Conservation (phyloP, 2,113 vertebrate species). For the Chaetorhynchus papuensis region DNA sequence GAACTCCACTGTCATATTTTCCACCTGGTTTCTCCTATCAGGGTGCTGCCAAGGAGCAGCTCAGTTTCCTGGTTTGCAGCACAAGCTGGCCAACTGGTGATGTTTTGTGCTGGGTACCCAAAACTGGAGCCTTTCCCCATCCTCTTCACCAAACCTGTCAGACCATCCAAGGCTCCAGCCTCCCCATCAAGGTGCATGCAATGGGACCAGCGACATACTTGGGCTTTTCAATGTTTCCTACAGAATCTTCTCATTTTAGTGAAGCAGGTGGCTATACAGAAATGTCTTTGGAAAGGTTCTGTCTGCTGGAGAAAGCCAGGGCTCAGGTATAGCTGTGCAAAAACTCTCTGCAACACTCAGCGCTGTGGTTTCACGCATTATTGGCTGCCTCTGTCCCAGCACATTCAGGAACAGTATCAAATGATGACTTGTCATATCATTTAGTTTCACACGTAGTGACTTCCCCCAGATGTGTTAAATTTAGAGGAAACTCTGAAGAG, state of each 20-base stretch:
- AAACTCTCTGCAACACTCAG: slow-evolving; percentile 24
- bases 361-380: slow-evolving; percentile 62
- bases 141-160: background rate
- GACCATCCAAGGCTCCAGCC: background rate
- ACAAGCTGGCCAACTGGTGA: fast-evolving
- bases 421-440: background rate
- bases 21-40: background rate
- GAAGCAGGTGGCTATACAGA: slow-evolving; percentile 18
- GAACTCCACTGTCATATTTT: background rate
- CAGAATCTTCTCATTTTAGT: slow-evolving; percentile 34
- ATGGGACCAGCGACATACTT: background rate
- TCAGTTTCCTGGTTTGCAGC: background rate
- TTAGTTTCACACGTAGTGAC: background rate
- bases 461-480: background rate
- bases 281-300: slow-evolving; percentile 34
- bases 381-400: background rate
- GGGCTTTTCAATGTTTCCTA: slow-evolving; percentile 24
- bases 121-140: background rate
- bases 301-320: background rate
- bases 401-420: slow-evolving; percentile 60
- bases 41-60: background rate
- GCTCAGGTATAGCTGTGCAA: slow-evolving; percentile 63
- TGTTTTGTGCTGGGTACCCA: background rate
- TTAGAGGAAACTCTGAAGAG: slow-evolving; percentile 15
- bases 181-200: background rate